Conservation (phyloP, 1,140 invertebrate species). For the Tetramorium alpestre region DNA sequence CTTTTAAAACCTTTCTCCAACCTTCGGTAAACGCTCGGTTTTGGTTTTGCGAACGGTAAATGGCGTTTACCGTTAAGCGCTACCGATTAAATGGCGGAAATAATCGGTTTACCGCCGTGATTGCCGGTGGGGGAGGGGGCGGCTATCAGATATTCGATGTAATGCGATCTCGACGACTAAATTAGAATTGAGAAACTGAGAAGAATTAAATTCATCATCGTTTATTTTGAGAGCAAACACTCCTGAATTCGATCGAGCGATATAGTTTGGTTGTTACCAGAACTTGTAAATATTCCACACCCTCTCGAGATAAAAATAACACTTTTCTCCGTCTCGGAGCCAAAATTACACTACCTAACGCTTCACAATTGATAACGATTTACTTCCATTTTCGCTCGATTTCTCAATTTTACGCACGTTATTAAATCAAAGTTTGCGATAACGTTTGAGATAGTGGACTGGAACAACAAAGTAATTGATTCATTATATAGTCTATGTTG, state of each 20-base stretch:
- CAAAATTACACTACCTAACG: background rate
- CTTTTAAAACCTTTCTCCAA: conserved; percentile 54
- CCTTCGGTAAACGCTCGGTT: conserved; percentile 24
- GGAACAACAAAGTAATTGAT: conserved; percentile 45
- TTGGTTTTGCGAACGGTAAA: conserved; percentile 35
- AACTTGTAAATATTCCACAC: background rate
- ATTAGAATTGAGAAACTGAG: background rate
- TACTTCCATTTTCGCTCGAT: background rate
- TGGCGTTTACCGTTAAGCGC: conserved; percentile 16
- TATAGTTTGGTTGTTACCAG: background rate
- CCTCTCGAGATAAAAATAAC: background rate
- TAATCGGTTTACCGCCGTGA: background rate
- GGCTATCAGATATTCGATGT: background rate
- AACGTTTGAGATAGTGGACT: background rate
- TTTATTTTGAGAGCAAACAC: background rate
- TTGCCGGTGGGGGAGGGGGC: background rate
- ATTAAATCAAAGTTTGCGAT: background rate
- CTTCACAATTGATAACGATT: background rate
- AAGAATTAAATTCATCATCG: background rate
- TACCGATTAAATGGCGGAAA: conserved; percentile 19
- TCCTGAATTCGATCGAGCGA: background rate
- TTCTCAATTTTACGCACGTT: background rate
- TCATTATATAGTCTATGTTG: conserved; percentile 8
- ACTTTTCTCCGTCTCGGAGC: background rate
- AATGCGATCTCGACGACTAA: background rate